Percentiles rank a stretch among this genome's conserved stretches.
Conservation (phyloP, 2,113 vertebrate genomes). For the Sapayoa aenigma region DNA sequence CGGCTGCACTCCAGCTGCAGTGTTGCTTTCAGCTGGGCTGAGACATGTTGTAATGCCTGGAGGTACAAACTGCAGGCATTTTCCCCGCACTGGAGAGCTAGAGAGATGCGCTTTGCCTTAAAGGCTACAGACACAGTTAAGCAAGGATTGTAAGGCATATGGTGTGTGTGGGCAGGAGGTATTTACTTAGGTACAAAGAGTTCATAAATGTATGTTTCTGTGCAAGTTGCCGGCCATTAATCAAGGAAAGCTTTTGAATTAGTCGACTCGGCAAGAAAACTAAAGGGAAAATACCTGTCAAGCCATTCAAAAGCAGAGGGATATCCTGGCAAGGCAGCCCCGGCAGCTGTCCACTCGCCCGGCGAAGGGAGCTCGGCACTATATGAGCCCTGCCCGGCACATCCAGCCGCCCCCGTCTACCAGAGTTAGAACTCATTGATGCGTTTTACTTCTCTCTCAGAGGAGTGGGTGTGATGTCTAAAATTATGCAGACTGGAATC, state of each 20-base stretch:
- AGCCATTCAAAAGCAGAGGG: background rate
- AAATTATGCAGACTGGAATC: background rate
- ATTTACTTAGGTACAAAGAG: background rate
- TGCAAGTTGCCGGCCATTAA: background rate
- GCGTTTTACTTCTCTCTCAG: background rate
- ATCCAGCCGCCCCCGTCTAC: background rate
- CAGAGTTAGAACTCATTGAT: background rate
- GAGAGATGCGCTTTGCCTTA: background rate
- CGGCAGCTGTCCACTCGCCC: too few species aligned
- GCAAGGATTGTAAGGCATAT: background rate
- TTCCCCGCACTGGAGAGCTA: background rate
- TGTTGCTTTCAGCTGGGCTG: background rate
- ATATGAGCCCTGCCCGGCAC: fast-evolving
- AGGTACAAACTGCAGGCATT: slow-evolving; percentile 2
- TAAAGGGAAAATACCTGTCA: background rate
- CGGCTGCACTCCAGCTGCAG: background rate
- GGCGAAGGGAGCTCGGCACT: background rate
- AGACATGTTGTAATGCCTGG: slow-evolving; percentile 25
- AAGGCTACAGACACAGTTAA: background rate
- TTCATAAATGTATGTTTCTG: background rate
- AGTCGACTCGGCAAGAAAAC: background rate
- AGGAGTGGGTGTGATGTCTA: background rate
- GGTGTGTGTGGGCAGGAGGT: background rate
- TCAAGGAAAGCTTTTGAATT: background rate
- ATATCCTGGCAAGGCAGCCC: background rate